Conservation (phyloP, 1,140 invertebrate genomes). For the Atta cephalotes region DNA sequence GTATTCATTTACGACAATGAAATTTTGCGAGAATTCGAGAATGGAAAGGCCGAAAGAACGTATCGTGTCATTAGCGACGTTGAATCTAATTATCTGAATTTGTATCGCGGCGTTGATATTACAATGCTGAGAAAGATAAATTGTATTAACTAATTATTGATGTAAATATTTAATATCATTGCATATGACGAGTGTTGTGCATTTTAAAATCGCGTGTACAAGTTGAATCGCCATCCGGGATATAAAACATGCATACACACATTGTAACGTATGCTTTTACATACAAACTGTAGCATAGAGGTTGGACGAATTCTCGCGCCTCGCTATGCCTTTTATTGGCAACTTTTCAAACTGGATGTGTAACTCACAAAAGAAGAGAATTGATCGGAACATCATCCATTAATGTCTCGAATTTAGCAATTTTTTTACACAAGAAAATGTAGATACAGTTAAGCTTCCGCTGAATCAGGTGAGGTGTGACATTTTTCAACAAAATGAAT, state of each 20-base stretch:
- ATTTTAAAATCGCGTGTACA: conserved; percentile 43
- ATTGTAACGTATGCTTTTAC: conserved; percentile 49
- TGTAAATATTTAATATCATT: conserved; percentile 41
- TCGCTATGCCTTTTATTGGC: conserved; percentile 51
- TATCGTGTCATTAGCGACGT: background rate
- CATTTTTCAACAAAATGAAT: no score
- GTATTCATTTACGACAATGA: background rate
- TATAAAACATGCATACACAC: conserved; percentile 22
- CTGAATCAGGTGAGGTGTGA: no score
- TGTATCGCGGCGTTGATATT: background rate
- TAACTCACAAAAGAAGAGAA: conserved; percentile 36
- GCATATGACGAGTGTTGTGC: background rate
- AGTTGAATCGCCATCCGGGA: conserved; percentile 19
- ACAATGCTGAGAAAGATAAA: background rate
- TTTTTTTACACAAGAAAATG: background rate
- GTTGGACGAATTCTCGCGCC: conserved; percentile 39
- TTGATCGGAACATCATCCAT: conserved; percentile 29
- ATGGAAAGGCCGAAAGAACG: background rate
- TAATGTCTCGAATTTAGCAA: conserved; percentile 22
- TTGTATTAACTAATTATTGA: conserved; percentile 24
- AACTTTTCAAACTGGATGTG: conserved; percentile 40
- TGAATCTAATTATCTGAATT: background rate
- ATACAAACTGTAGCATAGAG: conserved; percentile 31
- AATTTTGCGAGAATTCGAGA: conserved; percentile 3
- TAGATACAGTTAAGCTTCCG: no score